Conservation (phyloP, 2,113 vertebrate species). For the Carollia perspicillata region DNA sequence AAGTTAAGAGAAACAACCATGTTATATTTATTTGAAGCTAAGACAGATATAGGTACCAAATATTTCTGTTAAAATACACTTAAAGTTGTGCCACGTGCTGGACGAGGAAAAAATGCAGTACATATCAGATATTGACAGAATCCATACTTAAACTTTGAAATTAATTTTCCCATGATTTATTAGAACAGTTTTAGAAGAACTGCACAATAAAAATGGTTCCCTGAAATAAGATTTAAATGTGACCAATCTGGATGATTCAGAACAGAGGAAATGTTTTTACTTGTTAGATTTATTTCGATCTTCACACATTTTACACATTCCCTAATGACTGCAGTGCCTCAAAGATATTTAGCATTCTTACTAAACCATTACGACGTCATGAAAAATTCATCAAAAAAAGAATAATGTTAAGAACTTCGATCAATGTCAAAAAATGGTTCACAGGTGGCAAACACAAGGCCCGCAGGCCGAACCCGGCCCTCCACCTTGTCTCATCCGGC, state of each 20-base stretch:
- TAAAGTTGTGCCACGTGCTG: background rate
- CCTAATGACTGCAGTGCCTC: background rate
- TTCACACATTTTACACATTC: background rate
- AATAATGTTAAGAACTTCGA: background rate
- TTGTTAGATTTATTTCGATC: background rate
- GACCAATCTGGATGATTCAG: background rate
- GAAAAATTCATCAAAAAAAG: background rate
- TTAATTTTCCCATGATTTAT: background rate
- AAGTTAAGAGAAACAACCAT: background rate
- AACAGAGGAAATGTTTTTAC: background rate
- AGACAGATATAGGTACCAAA: background rate
- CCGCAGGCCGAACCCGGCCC: too few species aligned
- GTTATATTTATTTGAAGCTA: background rate
- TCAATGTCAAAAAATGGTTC: background rate
- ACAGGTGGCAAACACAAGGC: too few species aligned
- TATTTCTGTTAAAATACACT: background rate
- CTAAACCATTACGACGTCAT: background rate
- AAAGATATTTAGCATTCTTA: background rate
- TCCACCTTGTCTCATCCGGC: too few species aligned
- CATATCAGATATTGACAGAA: background rate
- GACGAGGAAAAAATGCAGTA: background rate
- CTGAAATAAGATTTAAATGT: conserved; percentile 9
- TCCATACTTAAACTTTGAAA: background rate
- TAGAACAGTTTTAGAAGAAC: background rate
- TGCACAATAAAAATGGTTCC: background rate